Evolutionary conservation across 2,888 invertebrate species (phyloP).

Genomic region (Meiosimyza decipiens): DNA sequence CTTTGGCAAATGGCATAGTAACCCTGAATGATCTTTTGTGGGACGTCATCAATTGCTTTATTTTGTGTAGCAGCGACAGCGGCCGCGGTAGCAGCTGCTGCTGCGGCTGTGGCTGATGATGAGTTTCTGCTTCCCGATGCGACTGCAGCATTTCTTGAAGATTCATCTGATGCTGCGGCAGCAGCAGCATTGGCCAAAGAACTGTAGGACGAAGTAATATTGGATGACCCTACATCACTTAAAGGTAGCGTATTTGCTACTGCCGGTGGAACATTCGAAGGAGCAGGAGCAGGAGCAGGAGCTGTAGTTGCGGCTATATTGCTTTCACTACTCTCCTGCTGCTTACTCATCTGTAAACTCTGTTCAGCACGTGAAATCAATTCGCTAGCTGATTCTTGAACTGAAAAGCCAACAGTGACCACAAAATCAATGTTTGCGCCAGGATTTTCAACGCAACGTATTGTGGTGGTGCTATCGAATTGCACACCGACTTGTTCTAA

Average conservation of each 20-base stretch:
- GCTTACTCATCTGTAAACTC: slow-evolving; percentile 62
- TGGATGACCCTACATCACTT: slow-evolving; percentile 44
- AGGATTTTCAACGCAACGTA: slow-evolving; percentile 80
- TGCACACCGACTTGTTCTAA: slow-evolving; percentile 81
- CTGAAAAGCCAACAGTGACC: slow-evolving; percentile 75
- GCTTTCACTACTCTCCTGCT: slow-evolving; percentile 54
- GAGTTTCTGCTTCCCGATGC: slow-evolving; percentile 10
- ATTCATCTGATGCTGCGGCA: slow-evolving; percentile 48
- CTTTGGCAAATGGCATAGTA: slow-evolving; percentile 81
- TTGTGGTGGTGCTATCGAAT: slow-evolving; percentile 76
- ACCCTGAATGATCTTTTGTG: slow-evolving; percentile 74
- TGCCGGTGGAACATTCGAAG: slow-evolving; percentile 28
- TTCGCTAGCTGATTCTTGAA: slow-evolving; percentile 64
- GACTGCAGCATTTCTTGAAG: neutral
- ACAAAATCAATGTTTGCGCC: slow-evolving; percentile 82
- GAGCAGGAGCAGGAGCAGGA: slow-evolving; percentile 28
- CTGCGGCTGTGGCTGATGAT: slow-evolving; percentile 52
- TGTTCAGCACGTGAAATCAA: slow-evolving; percentile 66
- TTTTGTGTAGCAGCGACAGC: slow-evolving; percentile 37
- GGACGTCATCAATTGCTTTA: slow-evolving; percentile 68
- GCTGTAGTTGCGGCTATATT: slow-evolving; percentile 42
- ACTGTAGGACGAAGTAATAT: slow-evolving; percentile 14
- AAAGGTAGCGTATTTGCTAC: slow-evolving; percentile 48
- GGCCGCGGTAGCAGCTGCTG: slow-evolving; percentile 9
- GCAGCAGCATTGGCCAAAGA: slow-evolving; percentile 24